Evolutionary conservation across 2,113 vertebrate species (phyloP).

Genomic region (Otocyon megalotis): DNA sequence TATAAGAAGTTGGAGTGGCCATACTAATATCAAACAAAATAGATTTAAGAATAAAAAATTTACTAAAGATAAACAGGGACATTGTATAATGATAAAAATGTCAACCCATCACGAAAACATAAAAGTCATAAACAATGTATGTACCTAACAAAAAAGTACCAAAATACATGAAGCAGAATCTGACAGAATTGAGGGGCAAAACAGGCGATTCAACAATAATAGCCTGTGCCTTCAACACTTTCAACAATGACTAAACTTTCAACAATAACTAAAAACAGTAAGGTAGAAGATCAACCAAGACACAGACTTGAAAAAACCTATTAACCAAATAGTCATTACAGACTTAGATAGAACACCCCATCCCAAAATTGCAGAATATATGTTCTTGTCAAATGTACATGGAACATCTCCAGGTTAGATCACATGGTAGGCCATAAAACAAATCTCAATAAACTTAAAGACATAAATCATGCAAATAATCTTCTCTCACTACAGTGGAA

Average conservation of each 20-base stretch:
- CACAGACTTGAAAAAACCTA: not conserved
- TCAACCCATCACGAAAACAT: not conserved
- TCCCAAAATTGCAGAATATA: not conserved
- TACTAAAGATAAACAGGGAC: not conserved
- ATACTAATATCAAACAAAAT: not conserved
- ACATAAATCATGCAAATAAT: constrained; percentile 7
- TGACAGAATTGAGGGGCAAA: not conserved
- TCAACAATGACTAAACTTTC: constrained; percentile 14
- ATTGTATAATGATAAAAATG: not conserved
- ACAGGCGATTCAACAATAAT: not conserved
- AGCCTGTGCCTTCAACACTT: not conserved
- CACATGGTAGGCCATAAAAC: not conserved
- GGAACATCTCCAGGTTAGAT: not conserved
- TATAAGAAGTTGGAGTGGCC: not conserved
- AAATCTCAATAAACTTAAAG: not conserved
- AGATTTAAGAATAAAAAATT: not conserved
- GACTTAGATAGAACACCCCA: not conserved
- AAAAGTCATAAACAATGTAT: not conserved
- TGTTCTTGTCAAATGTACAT: constrained; percentile 9
- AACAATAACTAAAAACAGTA: not conserved
- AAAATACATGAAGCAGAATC: constrained; percentile 33
- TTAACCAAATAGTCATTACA: not conserved
- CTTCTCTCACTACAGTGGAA: not conserved
- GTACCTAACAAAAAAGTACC: not conserved
- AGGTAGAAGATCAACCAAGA: not conserved